Evolutionary conservation across 2,113 vertebrate genomes (phyloP).

Genomic region (Hemiscyllium ocellatum): DNA sequence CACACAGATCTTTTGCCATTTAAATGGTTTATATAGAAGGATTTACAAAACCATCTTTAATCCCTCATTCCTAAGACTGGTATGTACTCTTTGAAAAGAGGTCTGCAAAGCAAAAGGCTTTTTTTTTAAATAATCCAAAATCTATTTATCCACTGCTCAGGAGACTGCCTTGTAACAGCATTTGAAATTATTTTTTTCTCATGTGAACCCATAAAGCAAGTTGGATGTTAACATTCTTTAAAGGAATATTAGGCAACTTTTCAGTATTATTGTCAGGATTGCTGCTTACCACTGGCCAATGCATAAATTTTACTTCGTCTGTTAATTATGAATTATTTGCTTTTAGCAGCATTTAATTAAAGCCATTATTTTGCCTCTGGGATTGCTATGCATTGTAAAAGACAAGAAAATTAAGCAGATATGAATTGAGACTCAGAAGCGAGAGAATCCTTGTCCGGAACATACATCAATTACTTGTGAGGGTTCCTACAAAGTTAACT

Average conservation of each 20-base stretch:
- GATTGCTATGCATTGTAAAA: background rate
- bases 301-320: background rate
- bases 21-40: background rate
- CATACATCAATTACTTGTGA: background rate
- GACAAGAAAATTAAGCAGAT: background rate
- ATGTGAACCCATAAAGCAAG: background rate
- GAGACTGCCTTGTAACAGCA: too few relatives aligned
- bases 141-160: background rate
- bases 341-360: background rate
- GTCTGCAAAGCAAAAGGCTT: background rate
- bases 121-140: background rate
- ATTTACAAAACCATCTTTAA: background rate
- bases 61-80: background rate
- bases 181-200: background rate
- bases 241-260: background rate
- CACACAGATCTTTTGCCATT: background rate
- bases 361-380: background rate
- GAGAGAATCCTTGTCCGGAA: background rate
- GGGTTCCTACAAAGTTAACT: background rate
- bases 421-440: background rate
- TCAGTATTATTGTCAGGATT: too few relatives aligned
- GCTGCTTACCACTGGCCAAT: background rate
- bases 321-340: background rate
- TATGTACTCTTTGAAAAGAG: background rate
- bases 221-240: background rate